These are phyloP conservation scores for Ailurus styani DNA, from an alignment of 2,113 vertebrate genomes.

Conservation along the genomic window DNA sequence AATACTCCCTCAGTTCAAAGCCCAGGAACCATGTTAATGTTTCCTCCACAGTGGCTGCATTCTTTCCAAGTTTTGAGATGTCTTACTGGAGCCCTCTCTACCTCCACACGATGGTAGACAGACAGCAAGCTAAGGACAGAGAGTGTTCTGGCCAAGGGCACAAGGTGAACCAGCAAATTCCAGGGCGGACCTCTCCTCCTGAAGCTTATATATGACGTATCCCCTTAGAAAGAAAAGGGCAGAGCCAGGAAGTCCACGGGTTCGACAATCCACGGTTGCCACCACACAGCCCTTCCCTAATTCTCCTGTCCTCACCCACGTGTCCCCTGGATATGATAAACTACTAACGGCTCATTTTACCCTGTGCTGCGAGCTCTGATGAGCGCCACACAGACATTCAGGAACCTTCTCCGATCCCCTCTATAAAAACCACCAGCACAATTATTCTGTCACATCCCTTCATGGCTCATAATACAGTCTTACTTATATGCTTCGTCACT, in stretches of 20 bases:
- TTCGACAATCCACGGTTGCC: rapidly evolving
- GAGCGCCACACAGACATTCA: background rate
- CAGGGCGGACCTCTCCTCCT: background rate
- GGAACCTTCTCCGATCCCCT: background rate
- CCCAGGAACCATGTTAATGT: background rate
- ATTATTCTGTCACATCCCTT: background rate
- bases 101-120: background rate
- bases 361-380: background rate
- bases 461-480: background rate
- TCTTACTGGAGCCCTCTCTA: too few relatives aligned
- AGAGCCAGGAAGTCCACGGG: rapidly evolving
- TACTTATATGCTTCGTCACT: too few relatives aligned
- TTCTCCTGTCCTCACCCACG: background rate
- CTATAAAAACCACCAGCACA: background rate
- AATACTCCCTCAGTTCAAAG: background rate
- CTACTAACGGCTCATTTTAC: background rate
- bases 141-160: background rate
- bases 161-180: background rate
- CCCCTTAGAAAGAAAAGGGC: background rate
- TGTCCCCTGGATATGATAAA: background rate
- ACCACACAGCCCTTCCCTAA: background rate
- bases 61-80: background rate
- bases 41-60: background rate
- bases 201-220: rapidly evolving
- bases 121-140: rapidly evolving